Base-by-base conservation (phyloP, 1,140 invertebrate species). In the Nymphalis io region DNA sequence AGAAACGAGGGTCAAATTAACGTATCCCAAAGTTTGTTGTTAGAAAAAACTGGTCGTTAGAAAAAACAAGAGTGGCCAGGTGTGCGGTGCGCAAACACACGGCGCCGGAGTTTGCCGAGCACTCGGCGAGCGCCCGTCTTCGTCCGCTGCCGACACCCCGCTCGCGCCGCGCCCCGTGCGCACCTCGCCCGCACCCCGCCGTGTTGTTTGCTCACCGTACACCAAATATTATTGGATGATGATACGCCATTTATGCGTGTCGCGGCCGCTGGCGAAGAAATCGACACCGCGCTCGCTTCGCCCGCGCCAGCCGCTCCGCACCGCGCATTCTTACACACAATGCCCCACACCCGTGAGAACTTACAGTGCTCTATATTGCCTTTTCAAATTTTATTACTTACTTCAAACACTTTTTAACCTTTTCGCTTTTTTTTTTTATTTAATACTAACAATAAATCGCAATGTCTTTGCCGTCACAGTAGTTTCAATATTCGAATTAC, bases 161-260 rank as follows among this genome's bases (percentile, higher is more conserved):
- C 60, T 1, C 11, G n/a, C 39, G 18, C 61, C 64, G 20, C 61
- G 42, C 67, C 44, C 69, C 20, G 48, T 33, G 33, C 20, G 20
- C 42, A n/a, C 20, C 39, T 39, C 20, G 39, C 62, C 13, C 46
- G 20, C 61, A 3, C 48, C 68, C 59, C 27, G 51, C 39, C 55
- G 58, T 21, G 63, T 39, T 75, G 78, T 80, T 77, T 79, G 74
- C 66, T 70, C 73, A 44, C 58, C 61, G 65, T 55, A 75, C 76
- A 60, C 68, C 81, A 80, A 84, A 85, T 83, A 83, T 85, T 82
- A 83, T 85, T 82, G 78, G 73, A 82, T 77, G 81, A 83, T 83
- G 81, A 85, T 82, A 83, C 74, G 80, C 79, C 78, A 83, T 80
- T 84, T 80, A 80, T 73, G 76, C 75, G 78, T 79, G 79, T 76